phyloP scores from a whole-genome alignment of 2,888 invertebrate genomes.

The Pheosia tremula region DNA sequence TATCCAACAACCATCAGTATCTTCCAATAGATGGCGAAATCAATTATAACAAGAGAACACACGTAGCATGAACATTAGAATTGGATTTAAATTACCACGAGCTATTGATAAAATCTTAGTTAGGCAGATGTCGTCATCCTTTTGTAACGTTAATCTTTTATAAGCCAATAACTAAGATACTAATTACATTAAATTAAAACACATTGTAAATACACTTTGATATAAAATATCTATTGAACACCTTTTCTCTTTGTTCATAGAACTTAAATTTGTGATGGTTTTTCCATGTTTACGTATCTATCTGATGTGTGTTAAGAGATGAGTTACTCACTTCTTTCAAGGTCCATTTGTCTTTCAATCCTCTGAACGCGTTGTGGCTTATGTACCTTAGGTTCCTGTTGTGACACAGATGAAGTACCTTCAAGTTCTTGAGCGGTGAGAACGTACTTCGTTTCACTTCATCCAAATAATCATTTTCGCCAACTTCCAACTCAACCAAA shows the following conservation, averaged over 20 bases:
- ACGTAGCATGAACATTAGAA: neutral
- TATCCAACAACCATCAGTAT: neutral
- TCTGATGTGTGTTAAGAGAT: constrained; percentile 11
- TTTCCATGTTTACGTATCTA: constrained; percentile 19
- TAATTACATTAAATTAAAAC: neutral
- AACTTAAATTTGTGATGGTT: constrained; percentile 11
- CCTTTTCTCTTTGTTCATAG: constrained; percentile 25
- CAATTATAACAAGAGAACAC: neutral
- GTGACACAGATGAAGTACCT: constrained; percentile 76
- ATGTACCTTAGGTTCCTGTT: constrained; percentile 83
- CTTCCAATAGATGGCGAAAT: neutral
- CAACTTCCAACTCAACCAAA: constrained; percentile 85
- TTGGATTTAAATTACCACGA: constrained; percentile 34
- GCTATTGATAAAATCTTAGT: constrained; percentile 43
- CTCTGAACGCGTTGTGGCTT: constrained; percentile 84
- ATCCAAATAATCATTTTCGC: constrained; percentile 82
- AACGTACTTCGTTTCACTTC: constrained; percentile 83
- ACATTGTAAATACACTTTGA: constrained; percentile 13
- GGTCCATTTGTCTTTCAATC: constrained; percentile 76
- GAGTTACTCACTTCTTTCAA: constrained; percentile 78
- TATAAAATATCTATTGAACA: constrained; percentile 13
- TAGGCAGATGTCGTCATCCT: constrained; percentile 41
- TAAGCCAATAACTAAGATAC: constrained; percentile 21
- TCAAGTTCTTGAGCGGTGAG: constrained; percentile 72
- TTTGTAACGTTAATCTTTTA: constrained; percentile 41